Evolutionary conservation across 2,888 invertebrate species (phyloP), one percentile per base, ranked within the genome.

Genomic region (Melikaiella ostensackeni): DNA sequence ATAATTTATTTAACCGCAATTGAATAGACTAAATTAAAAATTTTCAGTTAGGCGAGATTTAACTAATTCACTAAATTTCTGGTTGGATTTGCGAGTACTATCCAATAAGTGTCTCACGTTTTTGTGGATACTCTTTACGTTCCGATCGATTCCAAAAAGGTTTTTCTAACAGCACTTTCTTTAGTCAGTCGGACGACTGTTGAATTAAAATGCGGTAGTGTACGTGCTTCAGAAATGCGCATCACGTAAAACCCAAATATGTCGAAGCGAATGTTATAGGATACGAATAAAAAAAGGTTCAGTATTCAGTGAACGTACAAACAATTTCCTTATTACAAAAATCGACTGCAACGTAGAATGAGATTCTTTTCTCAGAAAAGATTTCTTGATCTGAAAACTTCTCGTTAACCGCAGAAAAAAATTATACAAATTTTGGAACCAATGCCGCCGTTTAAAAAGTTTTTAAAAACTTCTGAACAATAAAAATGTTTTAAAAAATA

Each of bases 221-320:
- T 66, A 46, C 24, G 27, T 66, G 16, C 27, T 66, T 27, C 46
- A 42, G n/a, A 27, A 42, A 66, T 46, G 46, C 66, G 46, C 42
- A 19, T 66, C 66, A 66, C 66, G 66, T 66, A 30, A 66, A 46
- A 66, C 66, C 66, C 46, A 46, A 66, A 66, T 66, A 66, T 66
- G 66, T 66, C 66, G 66, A 46, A 66, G 27, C 66, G 9, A 64
- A 66, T 66, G 66, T 66, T 66, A 66, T 66, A 46, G 66, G 66
- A 66, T 66, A 46, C 66, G 66, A 66, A 66, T 66, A 46, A 46
- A 46, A 46, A 46, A 46, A 46, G 21, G 42, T n/a, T 66, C 27
- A 16, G 46, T 66, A 66, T 66, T 66, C 66, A 46, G 46, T 11
- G 27, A 46, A 38, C 46, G 66, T 46, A 46, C 42, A 42, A 66